phyloP scores from a whole-genome alignment of 2,888 invertebrate genomes.

The Hypsopygia costalis region DNA sequence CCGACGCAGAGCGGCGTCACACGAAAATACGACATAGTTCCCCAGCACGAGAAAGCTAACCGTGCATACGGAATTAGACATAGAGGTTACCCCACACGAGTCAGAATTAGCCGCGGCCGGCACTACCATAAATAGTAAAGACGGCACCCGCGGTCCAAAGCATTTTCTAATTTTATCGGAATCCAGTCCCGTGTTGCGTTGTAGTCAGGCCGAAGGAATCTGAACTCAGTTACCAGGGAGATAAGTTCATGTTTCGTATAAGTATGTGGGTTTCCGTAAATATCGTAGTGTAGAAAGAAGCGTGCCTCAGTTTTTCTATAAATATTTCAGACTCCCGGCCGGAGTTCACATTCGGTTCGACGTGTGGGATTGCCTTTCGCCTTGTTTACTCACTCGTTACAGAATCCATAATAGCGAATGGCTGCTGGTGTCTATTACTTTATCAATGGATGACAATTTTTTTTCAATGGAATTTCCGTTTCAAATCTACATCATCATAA shows the following conservation, averaged over 20 bases:
- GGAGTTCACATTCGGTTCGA: constrained; percentile 13
- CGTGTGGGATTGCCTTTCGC: constrained; percentile 15
- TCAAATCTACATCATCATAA: too few species aligned
- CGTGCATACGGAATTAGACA: constrained; percentile 38
- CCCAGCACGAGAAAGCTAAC: constrained; percentile 18
- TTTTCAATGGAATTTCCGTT: too few species aligned
- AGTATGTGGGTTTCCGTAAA: constrained; percentile 43
- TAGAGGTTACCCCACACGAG: constrained; percentile 51
- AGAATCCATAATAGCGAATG: too few species aligned
- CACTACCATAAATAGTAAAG: constrained; percentile 78
- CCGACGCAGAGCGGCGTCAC: constrained; percentile 8
- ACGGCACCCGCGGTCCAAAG: constrained; percentile 56
- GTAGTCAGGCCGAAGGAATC: constrained; percentile 27
- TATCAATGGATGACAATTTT: background rate
- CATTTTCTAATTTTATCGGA: constrained; percentile 67
- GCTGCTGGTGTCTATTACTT: background rate
- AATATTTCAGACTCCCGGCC: constrained; percentile 48
- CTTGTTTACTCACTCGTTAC: background rate
- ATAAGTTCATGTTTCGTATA: constrained; percentile 33
- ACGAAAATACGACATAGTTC: constrained; percentile 13
- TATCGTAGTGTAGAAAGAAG: constrained; percentile 40
- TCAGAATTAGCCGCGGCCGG: constrained; percentile 46
- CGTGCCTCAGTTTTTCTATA: constrained; percentile 38
- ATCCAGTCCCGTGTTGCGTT: constrained; percentile 31
- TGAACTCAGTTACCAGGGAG: constrained; percentile 23